Percentiles rank a stretch among this genome's conserved stretches.
These are phyloP conservation scores for Aphaenogaster floridana DNA, from an alignment of 1,140 invertebrate species.

Conservation along the genomic window DNA sequence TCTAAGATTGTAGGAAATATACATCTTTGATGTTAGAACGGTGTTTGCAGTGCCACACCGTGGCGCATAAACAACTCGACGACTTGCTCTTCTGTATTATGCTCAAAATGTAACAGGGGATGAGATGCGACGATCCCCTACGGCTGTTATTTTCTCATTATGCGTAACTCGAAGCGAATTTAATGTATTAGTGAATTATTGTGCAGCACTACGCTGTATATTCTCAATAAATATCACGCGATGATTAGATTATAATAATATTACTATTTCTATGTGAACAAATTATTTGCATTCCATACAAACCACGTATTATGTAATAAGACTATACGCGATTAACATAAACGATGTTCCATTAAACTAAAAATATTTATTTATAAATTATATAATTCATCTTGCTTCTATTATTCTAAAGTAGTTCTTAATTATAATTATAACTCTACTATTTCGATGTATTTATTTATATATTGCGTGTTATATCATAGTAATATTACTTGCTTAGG, in stretches of 20 bases:
- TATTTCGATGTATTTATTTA: background rate
- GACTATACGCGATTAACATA: background rate
- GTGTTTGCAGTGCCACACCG: background rate
- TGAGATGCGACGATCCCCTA: background rate
- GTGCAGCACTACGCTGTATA: background rate
- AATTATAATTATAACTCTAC: background rate
- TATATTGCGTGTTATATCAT: background rate
- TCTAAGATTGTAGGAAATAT: background rate
- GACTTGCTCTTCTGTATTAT: background rate
- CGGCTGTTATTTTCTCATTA: constrained; percentile 48
- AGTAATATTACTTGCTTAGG: background rate
- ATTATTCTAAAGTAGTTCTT: background rate
- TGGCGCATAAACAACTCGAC: constrained; percentile 22
- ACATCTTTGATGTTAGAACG: background rate
- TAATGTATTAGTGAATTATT: constrained; percentile 34
- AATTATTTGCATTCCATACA: background rate
- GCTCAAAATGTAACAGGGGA: background rate
- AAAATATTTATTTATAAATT: background rate
- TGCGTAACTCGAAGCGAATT: constrained; percentile 8
- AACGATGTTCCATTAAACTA: background rate
- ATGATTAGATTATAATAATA: background rate
- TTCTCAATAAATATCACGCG: constrained; percentile 16
- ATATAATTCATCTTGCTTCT: background rate
- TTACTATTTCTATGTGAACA: background rate
- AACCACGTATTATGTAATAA: background rate